Evolutionary conservation across 2,113 vertebrate genomes (phyloP).

Genomic region (Planiliza haematocheilus): DNA sequence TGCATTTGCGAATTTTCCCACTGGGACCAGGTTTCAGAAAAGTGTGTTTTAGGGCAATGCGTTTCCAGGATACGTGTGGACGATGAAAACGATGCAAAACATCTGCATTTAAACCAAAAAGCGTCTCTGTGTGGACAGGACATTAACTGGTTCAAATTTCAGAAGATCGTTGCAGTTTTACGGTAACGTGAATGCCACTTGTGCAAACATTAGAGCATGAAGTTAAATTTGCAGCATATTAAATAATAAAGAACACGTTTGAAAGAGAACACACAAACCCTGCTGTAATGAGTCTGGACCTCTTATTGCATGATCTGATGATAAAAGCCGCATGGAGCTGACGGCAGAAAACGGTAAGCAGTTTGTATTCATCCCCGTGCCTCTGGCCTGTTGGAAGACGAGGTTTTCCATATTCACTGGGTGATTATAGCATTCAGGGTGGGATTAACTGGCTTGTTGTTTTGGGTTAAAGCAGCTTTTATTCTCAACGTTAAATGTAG

Average conservation of each 20-base stretch:
- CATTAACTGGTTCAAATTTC: not conserved
- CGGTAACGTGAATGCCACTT: not conserved
- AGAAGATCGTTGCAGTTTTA: not conserved
- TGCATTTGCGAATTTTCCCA: too few species aligned
- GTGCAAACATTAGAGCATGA: not conserved
- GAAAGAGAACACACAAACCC: not conserved
- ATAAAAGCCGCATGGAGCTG: not conserved
- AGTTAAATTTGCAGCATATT: not conserved
- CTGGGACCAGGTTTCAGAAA: too few species aligned
- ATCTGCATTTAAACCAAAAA: too few species aligned
- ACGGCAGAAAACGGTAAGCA: not conserved
- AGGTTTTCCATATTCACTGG: slow-evolving; percentile 36
- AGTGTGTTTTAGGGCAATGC: too few species aligned
- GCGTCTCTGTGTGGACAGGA: too few species aligned
- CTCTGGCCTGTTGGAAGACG: slow-evolving; percentile 55
- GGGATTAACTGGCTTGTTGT: slow-evolving; percentile 55
- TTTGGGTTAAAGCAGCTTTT: slow-evolving; percentile 64
- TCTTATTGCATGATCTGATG: not conserved
- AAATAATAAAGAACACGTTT: not conserved
- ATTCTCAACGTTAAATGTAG: slow-evolving; percentile 35
- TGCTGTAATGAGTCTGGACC: not conserved
- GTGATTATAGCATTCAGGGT: slow-evolving; percentile 45
- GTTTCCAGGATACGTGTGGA: too few species aligned
- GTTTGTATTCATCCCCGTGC: slow-evolving; percentile 68
- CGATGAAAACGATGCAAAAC: too few species aligned